Conservation (phyloP, 2,797 vertebrate species). For the Lutjanus argentimaculatus region DNA sequence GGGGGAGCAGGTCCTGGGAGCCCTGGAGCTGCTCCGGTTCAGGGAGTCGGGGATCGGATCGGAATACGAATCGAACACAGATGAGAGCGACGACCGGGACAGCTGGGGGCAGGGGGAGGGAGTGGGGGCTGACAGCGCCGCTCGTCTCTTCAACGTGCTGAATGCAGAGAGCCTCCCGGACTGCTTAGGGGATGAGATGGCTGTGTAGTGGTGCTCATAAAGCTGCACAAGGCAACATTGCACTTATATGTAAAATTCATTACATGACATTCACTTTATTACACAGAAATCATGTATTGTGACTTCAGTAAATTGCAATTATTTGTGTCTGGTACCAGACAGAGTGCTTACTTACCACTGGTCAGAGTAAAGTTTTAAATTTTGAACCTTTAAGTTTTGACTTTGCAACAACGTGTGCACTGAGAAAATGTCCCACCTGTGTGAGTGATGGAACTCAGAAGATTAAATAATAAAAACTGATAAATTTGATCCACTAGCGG, state of each 20-base stretch:
- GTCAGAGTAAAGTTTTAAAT: background rate
- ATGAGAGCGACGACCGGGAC: constrained; percentile 95
- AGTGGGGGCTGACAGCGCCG: constrained; percentile 46
- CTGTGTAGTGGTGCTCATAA: constrained; percentile 82
- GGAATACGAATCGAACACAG: constrained; percentile 95
- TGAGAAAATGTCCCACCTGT: constrained; percentile 7
- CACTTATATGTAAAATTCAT: constrained; percentile 18
- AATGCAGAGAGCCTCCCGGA: constrained; percentile 89
- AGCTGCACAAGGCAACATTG: constrained; percentile 10
- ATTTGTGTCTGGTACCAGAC: background rate
- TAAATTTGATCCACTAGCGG: background rate
- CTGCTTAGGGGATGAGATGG: constrained; percentile 92
- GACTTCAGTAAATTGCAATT: constrained; percentile 25
- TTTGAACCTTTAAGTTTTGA: background rate
- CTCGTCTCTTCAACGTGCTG: constrained; percentile 85
- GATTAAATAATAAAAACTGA: background rate
- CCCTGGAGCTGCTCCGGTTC: constrained; percentile 95
- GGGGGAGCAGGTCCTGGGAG: constrained; percentile 88
- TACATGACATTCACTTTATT: too few relatives aligned
- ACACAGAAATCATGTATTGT: constrained; percentile 28
- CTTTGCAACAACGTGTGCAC: constrained; percentile 15
- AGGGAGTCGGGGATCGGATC: constrained; percentile 96
- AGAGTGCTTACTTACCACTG: background rate
- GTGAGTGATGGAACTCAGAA: background rate
- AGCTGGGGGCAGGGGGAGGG: constrained; percentile 92